Conservation (phyloP, 2,113 vertebrate species). For the Ptilonorhynchus violaceus region DNA sequence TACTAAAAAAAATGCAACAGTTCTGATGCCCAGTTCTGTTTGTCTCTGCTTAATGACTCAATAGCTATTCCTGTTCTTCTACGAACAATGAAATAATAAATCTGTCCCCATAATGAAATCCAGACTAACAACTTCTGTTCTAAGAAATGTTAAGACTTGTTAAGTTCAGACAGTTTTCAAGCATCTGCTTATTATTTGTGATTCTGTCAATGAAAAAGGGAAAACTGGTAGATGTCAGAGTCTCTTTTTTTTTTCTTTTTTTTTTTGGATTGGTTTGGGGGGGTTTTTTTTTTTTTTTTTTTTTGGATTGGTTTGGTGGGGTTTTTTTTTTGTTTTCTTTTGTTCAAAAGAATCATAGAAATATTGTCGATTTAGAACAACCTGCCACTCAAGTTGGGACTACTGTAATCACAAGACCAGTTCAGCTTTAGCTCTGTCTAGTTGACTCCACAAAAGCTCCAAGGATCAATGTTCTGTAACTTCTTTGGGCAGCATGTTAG, state of each 20-base stretch:
- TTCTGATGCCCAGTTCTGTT: neutral
- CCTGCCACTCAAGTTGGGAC: neutral
- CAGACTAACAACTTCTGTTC: neutral
- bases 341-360: neutral
- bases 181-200: neutral
- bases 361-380: neutral
- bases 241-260: fast-evolving
- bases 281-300: neutral
- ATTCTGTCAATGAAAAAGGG: neutral
- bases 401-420: neutral
- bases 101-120: neutral
- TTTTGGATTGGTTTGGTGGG: too few species aligned
- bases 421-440: neutral
- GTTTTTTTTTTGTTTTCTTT: neutral
- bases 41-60: neutral
- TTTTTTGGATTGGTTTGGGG: neutral
- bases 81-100: neutral
- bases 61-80: neutral
- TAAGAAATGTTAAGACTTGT: neutral
- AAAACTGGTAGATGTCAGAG: fast-evolving
- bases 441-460: neutral
- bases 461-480: neutral
- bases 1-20: neutral
- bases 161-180: neutral
- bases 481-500: neutral